A percentile compares a stretch with the other conserved stretches of the same genome.
These are phyloP conservation scores for Lycocerus yunnanus DNA, from an alignment of 2,888 invertebrate species.

Conservation along the genomic window DNA sequence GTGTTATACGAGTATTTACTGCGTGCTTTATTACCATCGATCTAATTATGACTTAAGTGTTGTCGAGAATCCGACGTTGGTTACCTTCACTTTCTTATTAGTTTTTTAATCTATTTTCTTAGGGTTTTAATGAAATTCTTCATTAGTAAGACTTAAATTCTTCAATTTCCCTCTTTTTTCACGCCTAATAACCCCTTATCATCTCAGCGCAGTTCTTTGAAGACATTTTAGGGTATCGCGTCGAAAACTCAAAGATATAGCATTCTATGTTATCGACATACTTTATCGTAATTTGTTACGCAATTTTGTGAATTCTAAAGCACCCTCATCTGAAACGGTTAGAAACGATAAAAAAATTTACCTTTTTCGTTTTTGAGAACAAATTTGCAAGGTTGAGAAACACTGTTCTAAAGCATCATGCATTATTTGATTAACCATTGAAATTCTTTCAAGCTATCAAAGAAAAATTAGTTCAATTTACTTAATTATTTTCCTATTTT, in stretches of 20 bases:
- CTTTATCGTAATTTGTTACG: not conserved
- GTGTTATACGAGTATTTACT: too few relatives aligned
- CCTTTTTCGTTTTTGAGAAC: not conserved
- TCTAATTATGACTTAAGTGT: not conserved
- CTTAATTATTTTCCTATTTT: not conserved
- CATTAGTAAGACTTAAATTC: not conserved
- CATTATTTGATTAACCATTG: not conserved
- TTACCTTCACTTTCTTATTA: not conserved
- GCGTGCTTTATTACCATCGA: not conserved
- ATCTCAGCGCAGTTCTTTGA: not conserved
- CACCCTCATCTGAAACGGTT: not conserved
- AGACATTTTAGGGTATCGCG: not conserved
- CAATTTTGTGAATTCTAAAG: not conserved
- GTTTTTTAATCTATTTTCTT: not conserved
- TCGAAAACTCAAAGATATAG: not conserved
- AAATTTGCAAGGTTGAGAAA: not conserved
- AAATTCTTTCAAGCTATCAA: not conserved
- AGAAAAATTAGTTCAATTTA: not conserved
- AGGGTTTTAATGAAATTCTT: not conserved
- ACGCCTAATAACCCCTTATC: not conserved
- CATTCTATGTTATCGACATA: not conserved
- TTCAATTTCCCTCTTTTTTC: not conserved
- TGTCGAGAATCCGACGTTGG: not conserved
- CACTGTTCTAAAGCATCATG: not conserved
- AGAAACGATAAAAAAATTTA: not conserved